Base-by-base conservation (phyloP, 2,113 vertebrate genomes). In the Colinus virginianus region DNA sequence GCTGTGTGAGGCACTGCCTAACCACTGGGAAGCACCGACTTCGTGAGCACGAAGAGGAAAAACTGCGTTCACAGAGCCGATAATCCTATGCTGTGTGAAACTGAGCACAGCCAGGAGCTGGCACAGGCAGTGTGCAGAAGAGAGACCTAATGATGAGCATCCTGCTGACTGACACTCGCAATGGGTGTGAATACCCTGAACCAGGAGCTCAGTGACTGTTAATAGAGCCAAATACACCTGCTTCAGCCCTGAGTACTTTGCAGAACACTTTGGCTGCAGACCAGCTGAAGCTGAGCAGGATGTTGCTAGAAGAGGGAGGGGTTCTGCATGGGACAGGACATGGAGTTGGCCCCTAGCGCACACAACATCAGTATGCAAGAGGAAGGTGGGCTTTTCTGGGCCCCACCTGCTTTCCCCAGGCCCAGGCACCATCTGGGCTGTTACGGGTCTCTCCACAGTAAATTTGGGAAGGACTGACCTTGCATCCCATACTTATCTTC, bases 41-140 rank as follows among this genome's bases (percentile, higher is more conserved):
- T 61, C 21, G 40, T 23, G 51, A 88, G 63, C 8, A 1, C 7
- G 26, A 74, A 67, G 66, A 84, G 59, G 40, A 79, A 74, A 80
- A 90, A 42, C 62, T 69, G 78, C 62, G 49, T 56, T 78, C 83
- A 53, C 88, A 93, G 40, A 92, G 69, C 80, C 69, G 80, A 46
- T 25, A 28, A 4, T 11, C 40, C 53, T 64, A 40, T 40, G 80
- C 77, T 48, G 59, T 0, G 7, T 51, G 46, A 36, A 90, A 76
- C 83, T 84, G 84, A 88, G 90, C 61, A 17, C 2, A 19, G 68
- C 85, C 85, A 83, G 91, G 59, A 30, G 17, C 5, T 38, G 66
- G 77, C 38, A 11, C 2, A 3, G 49, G 3, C 22, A 30, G 36
- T 5, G 6, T 10, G 6, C 45, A 30, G 70, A 56, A 67, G 64